phyloP scores from a whole-genome alignment of 2,113 vertebrate species.

The Ifrita kowaldi region DNA sequence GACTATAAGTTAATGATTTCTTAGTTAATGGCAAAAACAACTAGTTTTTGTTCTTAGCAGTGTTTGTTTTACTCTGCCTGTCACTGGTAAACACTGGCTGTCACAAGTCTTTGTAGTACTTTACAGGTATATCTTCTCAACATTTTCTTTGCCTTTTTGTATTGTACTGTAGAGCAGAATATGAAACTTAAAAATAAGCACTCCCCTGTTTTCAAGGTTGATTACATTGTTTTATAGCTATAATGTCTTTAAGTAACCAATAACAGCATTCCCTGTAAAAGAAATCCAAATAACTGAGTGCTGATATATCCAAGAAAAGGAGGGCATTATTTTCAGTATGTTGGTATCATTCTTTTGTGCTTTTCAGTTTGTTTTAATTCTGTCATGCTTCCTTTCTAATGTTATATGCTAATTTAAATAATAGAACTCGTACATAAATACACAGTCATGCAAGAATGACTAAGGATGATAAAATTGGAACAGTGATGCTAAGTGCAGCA shows the following conservation, averaged over 20 bases:
- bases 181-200: constrained; percentile 7
- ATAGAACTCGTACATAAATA: constrained; percentile 55
- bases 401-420: constrained; percentile 64
- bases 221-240: constrained; percentile 15
- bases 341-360: constrained; percentile 23
- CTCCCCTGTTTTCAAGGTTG: constrained; percentile 12
- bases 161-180: background rate
- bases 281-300: background rate
- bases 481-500: constrained; percentile 60
- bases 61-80: background rate
- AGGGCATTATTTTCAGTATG: background rate
- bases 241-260: background rate
- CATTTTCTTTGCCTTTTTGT: background rate
- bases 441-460: constrained; percentile 65
- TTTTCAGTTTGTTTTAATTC: constrained; percentile 53
- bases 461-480: constrained; percentile 69
- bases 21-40: background rate
- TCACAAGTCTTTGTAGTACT: background rate
- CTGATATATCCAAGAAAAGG: background rate
- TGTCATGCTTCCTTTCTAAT: constrained; percentile 52
- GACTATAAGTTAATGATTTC: background rate
- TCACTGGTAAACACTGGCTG: background rate
- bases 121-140: background rate
- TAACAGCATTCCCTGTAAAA: background rate
- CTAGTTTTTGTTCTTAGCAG: background rate